Conservation (phyloP, 2,888 invertebrate species). For the Platyscelio sp. region DNA sequence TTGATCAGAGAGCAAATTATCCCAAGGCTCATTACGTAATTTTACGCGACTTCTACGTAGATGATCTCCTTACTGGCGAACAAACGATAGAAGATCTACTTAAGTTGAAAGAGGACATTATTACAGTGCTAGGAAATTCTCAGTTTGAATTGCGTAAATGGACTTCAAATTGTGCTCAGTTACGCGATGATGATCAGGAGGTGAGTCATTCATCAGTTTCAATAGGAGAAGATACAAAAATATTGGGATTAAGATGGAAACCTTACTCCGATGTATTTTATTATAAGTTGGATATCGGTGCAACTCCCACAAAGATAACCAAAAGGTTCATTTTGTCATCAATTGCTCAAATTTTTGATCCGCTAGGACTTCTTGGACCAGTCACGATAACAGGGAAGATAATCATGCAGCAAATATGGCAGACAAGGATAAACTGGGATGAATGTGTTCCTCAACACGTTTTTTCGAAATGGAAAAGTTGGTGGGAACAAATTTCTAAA, state of each 20-base stretch:
- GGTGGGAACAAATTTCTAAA: constrained; percentile 9
- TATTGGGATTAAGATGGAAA: constrained; percentile 1
- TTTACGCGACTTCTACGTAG: neutral
- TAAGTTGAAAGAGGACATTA: neutral
- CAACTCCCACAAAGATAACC: neutral
- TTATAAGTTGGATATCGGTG: neutral
- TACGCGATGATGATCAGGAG: neutral
- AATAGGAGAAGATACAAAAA: neutral
- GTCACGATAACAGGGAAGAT: neutral
- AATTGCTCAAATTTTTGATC: constrained; percentile 7
- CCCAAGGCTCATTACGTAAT: neutral
- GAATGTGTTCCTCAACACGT: neutral
- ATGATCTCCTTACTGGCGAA: neutral
- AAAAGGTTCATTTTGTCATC: constrained; percentile 5
- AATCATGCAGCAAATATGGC: constrained; percentile 7
- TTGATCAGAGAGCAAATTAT: constrained; percentile 8
- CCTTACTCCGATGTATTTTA: neutral
- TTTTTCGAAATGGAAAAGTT: neutral
- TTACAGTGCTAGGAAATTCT: neutral
- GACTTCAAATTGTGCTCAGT: neutral
- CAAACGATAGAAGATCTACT: neutral
- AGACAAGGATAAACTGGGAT: neutral
- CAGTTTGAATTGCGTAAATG: neutral
- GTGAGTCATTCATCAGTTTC: neutral
- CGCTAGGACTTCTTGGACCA: constrained; percentile 1